These are phyloP conservation scores for Bergia puertoricense DNA, from an alignment of 92 coral and sea anemone species.

Conservation along the genomic window DNA sequence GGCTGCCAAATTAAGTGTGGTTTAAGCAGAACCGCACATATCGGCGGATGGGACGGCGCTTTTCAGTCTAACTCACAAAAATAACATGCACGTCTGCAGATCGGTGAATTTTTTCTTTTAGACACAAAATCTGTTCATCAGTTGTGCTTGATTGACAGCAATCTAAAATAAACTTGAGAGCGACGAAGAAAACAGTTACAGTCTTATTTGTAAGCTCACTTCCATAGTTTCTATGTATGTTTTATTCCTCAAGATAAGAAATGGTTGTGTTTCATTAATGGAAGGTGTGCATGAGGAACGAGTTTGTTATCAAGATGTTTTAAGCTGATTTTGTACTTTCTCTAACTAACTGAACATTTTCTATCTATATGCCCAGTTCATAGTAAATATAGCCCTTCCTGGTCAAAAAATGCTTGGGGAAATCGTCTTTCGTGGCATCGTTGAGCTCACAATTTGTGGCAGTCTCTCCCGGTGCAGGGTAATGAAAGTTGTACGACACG, in stretches of 20 bases:
- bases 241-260: neutral
- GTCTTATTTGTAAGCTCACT: too few relatives aligned
- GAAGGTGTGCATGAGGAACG: neutral
- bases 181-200: too few relatives aligned
- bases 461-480: neutral
- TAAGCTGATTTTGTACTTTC: neutral
- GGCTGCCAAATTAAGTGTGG: too few relatives aligned
- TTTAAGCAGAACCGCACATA: too few relatives aligned
- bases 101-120: too few relatives aligned
- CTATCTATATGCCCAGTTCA: constrained; percentile 1
- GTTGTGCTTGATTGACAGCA: too few relatives aligned
- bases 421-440: constrained; percentile 17
- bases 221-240: too few relatives aligned
- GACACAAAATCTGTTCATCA: too few relatives aligned
- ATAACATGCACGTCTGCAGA: too few relatives aligned
- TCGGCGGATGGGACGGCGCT: too few relatives aligned
- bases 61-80: too few relatives aligned
- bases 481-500: constrained; percentile 27
- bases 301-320: neutral
- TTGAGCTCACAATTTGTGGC: constrained; percentile 27
- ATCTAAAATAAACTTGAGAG: too few relatives aligned
- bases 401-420: constrained; percentile 9
- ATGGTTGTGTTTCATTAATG: neutral
- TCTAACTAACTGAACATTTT: neutral
- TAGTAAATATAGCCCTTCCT: constrained; percentile 17